Conservation (phyloP, 2,797 vertebrate genomes). For the Pseudopleuronectes americanus region DNA sequence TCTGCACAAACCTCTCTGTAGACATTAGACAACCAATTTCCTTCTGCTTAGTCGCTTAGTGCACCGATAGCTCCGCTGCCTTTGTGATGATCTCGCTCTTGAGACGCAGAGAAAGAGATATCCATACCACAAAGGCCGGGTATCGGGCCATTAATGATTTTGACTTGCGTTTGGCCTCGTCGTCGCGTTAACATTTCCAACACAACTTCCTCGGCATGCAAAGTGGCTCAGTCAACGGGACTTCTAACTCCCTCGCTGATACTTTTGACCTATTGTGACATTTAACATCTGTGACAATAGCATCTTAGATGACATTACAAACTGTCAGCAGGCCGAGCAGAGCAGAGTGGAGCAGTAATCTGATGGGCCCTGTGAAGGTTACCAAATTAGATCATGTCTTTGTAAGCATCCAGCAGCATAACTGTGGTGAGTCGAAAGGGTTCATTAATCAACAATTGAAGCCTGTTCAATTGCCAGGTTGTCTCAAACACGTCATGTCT, state of each 20-base stretch:
- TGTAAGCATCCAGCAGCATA: constrained; percentile 67
- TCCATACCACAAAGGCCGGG: constrained; percentile 63
- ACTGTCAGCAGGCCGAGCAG: constrained; percentile 51
- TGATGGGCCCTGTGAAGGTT: constrained; percentile 55
- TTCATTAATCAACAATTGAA: constrained; percentile 73
- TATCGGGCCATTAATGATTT: constrained; percentile 60
- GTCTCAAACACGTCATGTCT: constrained; percentile 72
- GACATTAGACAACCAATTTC: constrained; percentile 76
- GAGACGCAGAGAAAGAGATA: constrained; percentile 68
- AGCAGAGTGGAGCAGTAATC: constrained; percentile 44
- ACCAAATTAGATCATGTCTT: constrained; percentile 76
- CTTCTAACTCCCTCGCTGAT: constrained; percentile 38
- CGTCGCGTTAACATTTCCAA: constrained; percentile 65
- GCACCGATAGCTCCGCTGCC: constrained; percentile 58
- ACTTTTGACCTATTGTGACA: constrained; percentile 23
- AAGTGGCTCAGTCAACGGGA: constrained; percentile 29
- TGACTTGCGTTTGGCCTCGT: constrained; percentile 62
- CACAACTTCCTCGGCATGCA: constrained; percentile 57
- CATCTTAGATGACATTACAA: constrained; percentile 59
- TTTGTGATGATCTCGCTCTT: constrained; percentile 70
- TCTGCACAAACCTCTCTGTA: constrained; percentile 74
- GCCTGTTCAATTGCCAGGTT: constrained; percentile 54
- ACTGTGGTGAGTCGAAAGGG: constrained; percentile 68
- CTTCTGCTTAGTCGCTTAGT: constrained; percentile 81
- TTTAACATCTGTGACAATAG: constrained; percentile 60